Base-by-base conservation (phyloP, 2,113 vertebrate genomes). In the Patagioenas fasciata region DNA sequence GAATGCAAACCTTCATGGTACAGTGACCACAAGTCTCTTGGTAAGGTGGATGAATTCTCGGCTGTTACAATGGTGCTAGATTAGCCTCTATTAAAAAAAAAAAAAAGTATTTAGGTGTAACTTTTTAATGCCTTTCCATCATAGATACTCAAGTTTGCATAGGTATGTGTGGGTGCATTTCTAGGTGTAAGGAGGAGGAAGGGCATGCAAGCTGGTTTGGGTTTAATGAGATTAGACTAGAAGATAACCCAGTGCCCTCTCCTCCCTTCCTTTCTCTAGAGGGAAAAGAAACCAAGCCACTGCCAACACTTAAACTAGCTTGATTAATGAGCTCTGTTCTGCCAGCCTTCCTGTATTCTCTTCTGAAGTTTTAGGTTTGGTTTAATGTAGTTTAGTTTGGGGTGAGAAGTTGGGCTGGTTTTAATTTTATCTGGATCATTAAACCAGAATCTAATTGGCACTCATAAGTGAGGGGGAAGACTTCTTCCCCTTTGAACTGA, bases 241-340 rank as follows among this genome's bases (percentile, higher is more conserved):
- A 84, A 73, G 26, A 25, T 65, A 69, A 86, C 40, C 13, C 25
- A 44, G 38, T 57, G 10, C 5, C 15, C 47, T 85, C 67, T 88
- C 24, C 51, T 85, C 36, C 34, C 17, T 82, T 69, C 11, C 47
- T 86, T 83, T 70, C 83, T 80, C 28, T 64, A 64, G 69, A 48
- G 56, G 16, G 26, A 78, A 54, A 31, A 67, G 34, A 77, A 94
- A 74, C 48, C 15, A 51, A 71, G 40, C 15, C 58, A 31, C 69
- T 84, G 72, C 61, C 69, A 84, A 50, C 51, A 56, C 44, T 96
- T 85, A 91, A 85, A 85, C 62, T 77, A 29, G 44, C 70, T 67
- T 93, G 85, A 96, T 86, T 92, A 86, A 93, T 86, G 82, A 93
- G 38, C 53, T 91, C 72, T 72, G 16, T 78, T 95, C 32, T 92